Conservation (phyloP, 2,888 invertebrate species). For the Campoplex capitator region DNA sequence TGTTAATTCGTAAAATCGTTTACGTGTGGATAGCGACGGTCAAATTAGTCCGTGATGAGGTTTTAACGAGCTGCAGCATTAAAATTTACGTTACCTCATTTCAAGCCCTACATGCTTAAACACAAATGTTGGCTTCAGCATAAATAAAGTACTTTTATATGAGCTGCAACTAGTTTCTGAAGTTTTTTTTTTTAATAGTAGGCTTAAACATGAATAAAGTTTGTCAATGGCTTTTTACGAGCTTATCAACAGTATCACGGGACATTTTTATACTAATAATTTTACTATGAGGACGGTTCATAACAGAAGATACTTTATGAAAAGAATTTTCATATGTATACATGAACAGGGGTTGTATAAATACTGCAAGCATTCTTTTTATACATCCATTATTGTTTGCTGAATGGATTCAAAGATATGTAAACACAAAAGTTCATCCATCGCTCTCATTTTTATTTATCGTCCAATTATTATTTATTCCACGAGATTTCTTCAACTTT, state of each 20-base stretch:
- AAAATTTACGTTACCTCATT: conserved; percentile 65
- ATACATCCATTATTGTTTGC: no score
- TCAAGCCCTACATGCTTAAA: conserved; percentile 18
- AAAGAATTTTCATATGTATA: no score
- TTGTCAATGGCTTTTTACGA: background rate
- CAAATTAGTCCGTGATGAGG: conserved; percentile 73
- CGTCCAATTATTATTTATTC: background rate
- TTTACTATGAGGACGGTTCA: no score
- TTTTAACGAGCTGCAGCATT: conserved; percentile 71
- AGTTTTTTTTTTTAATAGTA: background rate
- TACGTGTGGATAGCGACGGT: conserved; percentile 26
- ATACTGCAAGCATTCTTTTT: no score
- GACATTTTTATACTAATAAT: no score
- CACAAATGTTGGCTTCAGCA: conserved; percentile 10
- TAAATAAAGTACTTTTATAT: background rate
- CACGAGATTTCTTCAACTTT: background rate
- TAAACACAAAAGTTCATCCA: background rate
- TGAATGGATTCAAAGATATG: no score
- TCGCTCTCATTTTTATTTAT: background rate
- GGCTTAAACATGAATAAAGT: conserved; percentile 10
- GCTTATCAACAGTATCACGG: no score
- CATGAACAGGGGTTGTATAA: no score
- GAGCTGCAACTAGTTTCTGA: background rate
- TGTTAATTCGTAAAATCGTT: conserved; percentile 28
- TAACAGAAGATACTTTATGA: no score